A percentile compares a stretch with the other conserved stretches of the same genome.
These are phyloP conservation scores for Eumaeus atala DNA, from an alignment of 1,140 invertebrate species.

Conservation along the genomic window DNA sequence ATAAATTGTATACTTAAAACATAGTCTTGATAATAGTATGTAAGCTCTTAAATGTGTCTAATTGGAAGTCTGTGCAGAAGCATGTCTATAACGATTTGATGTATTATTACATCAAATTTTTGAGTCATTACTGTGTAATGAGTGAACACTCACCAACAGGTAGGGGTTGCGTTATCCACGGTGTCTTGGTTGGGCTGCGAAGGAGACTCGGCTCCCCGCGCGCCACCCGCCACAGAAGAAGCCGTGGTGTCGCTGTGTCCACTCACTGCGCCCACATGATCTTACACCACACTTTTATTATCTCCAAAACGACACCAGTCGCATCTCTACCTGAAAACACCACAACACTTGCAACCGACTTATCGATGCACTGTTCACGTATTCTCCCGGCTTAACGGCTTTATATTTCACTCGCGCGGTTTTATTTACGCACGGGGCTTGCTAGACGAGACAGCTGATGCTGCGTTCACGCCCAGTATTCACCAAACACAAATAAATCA, in stretches of 20 bases:
- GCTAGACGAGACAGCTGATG: constrained; percentile 17
- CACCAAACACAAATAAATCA: constrained; percentile 52
- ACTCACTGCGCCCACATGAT: constrained; percentile 64
- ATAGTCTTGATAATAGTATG: no score
- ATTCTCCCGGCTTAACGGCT: constrained; percentile 22
- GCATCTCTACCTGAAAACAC: constrained; percentile 68
- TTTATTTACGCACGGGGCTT: constrained; percentile 17
- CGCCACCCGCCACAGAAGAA: constrained; percentile 64
- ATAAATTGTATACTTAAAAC: no score
- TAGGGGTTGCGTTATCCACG: constrained; percentile 68
- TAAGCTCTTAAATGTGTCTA: no score
- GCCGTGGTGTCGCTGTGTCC: constrained; percentile 61
- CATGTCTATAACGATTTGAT: no score
- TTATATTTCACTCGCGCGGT: constrained; percentile 27
- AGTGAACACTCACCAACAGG: constrained; percentile 55
- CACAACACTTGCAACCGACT: constrained; percentile 36
- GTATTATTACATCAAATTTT: no score
- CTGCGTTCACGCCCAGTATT: constrained; percentile 53
- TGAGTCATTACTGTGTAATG: not conserved
- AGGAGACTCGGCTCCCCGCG: constrained; percentile 71
- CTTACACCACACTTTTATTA: constrained; percentile 61
- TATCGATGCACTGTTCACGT: constrained; percentile 6
- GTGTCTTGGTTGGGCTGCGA: constrained; percentile 70
- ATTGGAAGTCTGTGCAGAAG: no score
- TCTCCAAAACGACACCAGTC: constrained; percentile 60